Conservation (phyloP, 2,797 vertebrate genomes). For the Tangara arthus region DNA sequence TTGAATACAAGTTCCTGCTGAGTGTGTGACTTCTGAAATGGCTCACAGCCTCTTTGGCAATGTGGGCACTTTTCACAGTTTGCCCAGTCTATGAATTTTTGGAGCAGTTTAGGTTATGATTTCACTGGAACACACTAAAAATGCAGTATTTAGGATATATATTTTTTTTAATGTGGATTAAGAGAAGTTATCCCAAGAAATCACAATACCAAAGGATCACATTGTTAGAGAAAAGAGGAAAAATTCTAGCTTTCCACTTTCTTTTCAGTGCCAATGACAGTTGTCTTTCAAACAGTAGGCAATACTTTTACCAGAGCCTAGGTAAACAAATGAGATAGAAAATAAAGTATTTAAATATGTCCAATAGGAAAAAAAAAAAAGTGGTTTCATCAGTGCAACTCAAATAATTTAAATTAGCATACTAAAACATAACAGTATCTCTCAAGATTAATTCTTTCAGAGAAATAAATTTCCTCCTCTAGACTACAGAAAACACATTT, state of each 20-base stretch:
- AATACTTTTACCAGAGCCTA: background rate
- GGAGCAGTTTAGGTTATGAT: background rate
- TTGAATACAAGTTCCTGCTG: background rate
- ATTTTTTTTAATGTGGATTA: background rate
- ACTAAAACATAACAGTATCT: background rate
- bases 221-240: background rate
- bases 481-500: rapidly evolving
- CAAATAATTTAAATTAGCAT: background rate
- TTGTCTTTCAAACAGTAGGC: background rate
- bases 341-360: background rate
- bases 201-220: background rate
- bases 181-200: background rate
- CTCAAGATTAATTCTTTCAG: background rate
- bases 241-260: background rate
- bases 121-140: background rate
- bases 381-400: background rate
- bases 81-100: background rate
- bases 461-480: background rate
- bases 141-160: background rate
- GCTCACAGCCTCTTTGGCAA: background rate
- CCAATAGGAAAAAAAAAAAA: background rate
- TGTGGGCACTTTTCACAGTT: background rate
- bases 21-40: background rate
- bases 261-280: background rate
- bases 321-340: background rate